Percentiles rank a stretch among this genome's conserved stretches.
phyloP scores from a whole-genome alignment of 2,113 vertebrate genomes.

The Mesocricetus auratus region DNA sequence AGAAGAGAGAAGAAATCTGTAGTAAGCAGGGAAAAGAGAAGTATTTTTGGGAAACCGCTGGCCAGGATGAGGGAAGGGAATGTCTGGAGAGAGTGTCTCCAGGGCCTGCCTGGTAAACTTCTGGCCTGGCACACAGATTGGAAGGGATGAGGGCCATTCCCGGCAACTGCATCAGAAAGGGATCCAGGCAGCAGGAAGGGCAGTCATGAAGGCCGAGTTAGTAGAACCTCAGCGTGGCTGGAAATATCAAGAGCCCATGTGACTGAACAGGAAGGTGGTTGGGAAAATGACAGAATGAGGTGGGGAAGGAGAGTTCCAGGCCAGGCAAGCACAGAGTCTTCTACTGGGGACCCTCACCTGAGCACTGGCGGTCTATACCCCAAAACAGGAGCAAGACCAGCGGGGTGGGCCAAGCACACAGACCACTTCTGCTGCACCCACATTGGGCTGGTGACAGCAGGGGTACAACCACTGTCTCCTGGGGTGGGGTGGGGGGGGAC shows the following conservation, averaged over 20 bases:
- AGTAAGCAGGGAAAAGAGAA: neutral
- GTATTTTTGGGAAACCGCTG: neutral
- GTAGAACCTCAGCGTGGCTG: neutral
- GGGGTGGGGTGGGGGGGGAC: neutral
- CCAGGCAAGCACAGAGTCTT: neutral
- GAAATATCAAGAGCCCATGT: neutral
- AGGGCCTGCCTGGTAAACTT: neutral
- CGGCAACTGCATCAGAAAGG: neutral
- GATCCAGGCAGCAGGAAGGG: neutral
- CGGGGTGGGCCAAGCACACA: neutral
- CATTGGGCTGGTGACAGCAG: neutral
- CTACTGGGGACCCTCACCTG: neutral
- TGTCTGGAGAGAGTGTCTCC: neutral
- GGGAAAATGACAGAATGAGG: no score
- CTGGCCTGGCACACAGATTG: neutral
- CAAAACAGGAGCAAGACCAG: neutral
- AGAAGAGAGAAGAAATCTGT: neutral
- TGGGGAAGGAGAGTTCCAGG: neutral
- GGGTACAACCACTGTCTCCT: neutral
- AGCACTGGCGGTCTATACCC: neutral
- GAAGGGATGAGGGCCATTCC: no score
- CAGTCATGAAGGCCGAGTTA: neutral
- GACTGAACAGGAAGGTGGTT: no score
- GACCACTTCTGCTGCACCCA: neutral
- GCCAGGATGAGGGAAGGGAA: neutral